Evolutionary conservation across 2,888 invertebrate species (phyloP), one percentile per base, ranked within the genome.

Genomic region (Folsomia candida): DNA sequence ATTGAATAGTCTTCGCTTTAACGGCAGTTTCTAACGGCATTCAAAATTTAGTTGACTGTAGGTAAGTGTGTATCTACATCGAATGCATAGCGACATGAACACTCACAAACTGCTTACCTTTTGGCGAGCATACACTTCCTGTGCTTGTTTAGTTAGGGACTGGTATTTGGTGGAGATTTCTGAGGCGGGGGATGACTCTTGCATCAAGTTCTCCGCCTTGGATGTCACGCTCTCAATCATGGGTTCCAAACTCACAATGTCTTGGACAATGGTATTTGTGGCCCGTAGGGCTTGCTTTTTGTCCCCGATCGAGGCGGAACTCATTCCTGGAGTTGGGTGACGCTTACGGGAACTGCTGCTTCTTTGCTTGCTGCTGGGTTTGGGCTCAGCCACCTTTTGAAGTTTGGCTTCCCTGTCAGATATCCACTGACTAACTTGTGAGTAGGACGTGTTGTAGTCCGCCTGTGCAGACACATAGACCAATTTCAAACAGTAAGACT

Each of bases 151-250:
- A 51, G 92, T 91, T 25, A 97, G 85, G 25, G 89, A 91, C 84
- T 94, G 92, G 82, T 97, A 97, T 84, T 95, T 94, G 71, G 88
- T 90, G 1, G 94, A 92, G 70, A 97, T 94, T 85, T 94, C 94
- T 26, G 93, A 91, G 14, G 94, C 94, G 1, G 95, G 94, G 68
- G 91, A 92, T n/a, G n/a, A n/a, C 73, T 92, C 92, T 84, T 94
- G 93, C 84, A 92, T 91, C 79, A 96, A 86, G 84, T 94, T 94
- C 80, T 93, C 93, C 22, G 67, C 96, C 85, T 96, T 97, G 67
- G 91, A 92, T 68, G 93, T 90, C 54, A 96, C 94, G 58, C 95
- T 95, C 83, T 95, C 94, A 81, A 97, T 94, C 93, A 97, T 95
- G 65, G 96, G 96, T 83, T 97, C 95, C 84, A 96, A 94, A 67